Evolutionary conservation across 2,113 vertebrate species (phyloP).

Genomic region (Sminthopsis crassicaudata): DNA sequence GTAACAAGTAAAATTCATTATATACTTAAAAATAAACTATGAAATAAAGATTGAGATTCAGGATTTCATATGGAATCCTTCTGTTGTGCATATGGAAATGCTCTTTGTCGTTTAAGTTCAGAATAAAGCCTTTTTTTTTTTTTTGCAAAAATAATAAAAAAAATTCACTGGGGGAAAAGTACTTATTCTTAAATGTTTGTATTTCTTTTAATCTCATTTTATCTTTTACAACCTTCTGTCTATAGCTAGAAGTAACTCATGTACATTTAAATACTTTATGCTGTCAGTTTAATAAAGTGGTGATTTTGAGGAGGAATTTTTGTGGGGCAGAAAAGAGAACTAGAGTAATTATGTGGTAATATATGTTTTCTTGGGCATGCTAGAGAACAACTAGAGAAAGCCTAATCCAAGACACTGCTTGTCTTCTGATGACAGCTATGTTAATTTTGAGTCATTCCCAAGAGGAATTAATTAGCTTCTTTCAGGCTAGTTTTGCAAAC

Average conservation of each 20-base stretch:
- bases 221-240: neutral
- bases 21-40: neutral
- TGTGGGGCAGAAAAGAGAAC: neutral
- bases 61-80: neutral
- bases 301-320: neutral
- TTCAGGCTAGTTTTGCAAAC: neutral
- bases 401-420: neutral
- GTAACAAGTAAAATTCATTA: neutral
- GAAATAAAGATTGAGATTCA: neutral
- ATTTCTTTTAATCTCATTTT: neutral
- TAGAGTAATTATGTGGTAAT: neutral
- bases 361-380: neutral
- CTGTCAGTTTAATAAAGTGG: neutral
- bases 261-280: neutral
- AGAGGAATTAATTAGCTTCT: neutral
- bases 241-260: neutral
- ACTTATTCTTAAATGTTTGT: neutral
- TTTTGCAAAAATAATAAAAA: neutral
- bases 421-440: neutral
- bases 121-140: neutral
- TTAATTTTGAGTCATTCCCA: neutral
- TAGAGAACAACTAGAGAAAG: neutral
- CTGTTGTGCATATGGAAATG: neutral
- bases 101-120: neutral
- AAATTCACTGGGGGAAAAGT: neutral